Percentiles rank a stretch among this genome's conserved stretches.
These are phyloP conservation scores for Puma concolor DNA, from an alignment of 2,113 vertebrate species.

Conservation along the genomic window DNA sequence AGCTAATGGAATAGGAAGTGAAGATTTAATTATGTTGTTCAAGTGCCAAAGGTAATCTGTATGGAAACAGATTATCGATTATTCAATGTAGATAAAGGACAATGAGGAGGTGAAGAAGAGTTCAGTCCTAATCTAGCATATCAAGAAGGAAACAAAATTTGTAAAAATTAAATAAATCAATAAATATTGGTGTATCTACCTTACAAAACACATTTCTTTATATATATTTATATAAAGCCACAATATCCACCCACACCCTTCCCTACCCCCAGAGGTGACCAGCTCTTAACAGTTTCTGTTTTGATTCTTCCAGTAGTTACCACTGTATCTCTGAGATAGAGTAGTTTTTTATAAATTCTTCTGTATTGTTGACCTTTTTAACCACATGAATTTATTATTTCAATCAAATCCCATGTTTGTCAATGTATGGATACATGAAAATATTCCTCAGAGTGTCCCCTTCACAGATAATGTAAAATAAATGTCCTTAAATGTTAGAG, in stretches of 20 bases:
- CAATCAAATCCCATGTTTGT: not conserved
- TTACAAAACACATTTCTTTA: not conserved
- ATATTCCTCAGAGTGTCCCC: not conserved
- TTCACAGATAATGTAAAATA: not conserved
- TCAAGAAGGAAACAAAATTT: not conserved
- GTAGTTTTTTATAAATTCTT: not conserved
- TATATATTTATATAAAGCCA: not conserved
- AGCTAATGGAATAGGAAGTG: not conserved
- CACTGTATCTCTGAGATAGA: not conserved
- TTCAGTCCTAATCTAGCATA: not conserved
- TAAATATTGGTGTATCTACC: not conserved
- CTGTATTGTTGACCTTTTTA: not conserved
- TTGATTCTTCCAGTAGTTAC: not conserved
- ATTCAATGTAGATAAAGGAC: not conserved
- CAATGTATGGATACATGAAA: not conserved
- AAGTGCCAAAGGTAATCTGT: not conserved
- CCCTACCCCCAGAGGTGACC: not conserved
- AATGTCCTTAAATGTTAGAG: not conserved
- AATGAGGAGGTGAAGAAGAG: not conserved
- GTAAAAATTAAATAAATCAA: not conserved
- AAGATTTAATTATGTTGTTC: not conserved
- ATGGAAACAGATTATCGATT: not conserved
- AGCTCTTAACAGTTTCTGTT: not conserved
- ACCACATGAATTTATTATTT: not conserved
- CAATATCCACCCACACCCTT: not conserved